These are phyloP conservation scores for Apostichopus californicus DNA, from an alignment of 35 echinoderm and acorn worm genomes.

Conservation along the genomic window DNA sequence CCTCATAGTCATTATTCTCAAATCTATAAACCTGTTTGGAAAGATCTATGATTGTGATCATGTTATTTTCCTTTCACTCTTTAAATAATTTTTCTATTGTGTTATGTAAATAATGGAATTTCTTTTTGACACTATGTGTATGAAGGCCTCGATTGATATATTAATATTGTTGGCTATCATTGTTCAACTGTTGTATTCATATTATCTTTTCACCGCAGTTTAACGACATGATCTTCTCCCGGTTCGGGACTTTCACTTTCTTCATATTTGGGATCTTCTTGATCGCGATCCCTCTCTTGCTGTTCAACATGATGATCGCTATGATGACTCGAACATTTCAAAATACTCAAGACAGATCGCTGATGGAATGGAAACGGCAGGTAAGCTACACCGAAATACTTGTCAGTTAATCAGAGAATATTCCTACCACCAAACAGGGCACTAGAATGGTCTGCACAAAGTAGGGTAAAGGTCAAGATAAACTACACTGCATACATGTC, in stretches of 20 bases:
- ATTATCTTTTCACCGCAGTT: slow-evolving; percentile 24
- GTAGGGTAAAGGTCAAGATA: not conserved
- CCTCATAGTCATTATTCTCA: no score
- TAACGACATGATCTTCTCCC: slow-evolving; percentile 4
- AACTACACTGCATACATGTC: not conserved
- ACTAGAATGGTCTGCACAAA: not conserved
- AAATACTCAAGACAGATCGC: slow-evolving; percentile 70
- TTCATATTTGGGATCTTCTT: slow-evolving; percentile 1
- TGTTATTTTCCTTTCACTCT: no score
- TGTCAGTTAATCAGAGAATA: no score
- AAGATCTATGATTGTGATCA: no score
- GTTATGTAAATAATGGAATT: no score
- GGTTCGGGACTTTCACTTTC: slow-evolving; percentile 2
- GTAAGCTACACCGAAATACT: not conserved
- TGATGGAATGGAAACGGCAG: slow-evolving; percentile 93
- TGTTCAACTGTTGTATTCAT: not conserved
- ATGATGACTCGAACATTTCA: slow-evolving; percentile 36
- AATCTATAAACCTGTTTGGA: no score
- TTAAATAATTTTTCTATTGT: no score
- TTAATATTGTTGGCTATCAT: not conserved
- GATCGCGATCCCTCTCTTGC: slow-evolving; percentile 1
- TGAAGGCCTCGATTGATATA: not conserved
- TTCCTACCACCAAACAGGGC: no score
- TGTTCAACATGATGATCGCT: slow-evolving; percentile 25
- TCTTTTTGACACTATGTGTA: no score